Evolutionary conservation across 1,140 invertebrate species (phyloP).

Genomic region (Dendrolimus punctatus): DNA sequence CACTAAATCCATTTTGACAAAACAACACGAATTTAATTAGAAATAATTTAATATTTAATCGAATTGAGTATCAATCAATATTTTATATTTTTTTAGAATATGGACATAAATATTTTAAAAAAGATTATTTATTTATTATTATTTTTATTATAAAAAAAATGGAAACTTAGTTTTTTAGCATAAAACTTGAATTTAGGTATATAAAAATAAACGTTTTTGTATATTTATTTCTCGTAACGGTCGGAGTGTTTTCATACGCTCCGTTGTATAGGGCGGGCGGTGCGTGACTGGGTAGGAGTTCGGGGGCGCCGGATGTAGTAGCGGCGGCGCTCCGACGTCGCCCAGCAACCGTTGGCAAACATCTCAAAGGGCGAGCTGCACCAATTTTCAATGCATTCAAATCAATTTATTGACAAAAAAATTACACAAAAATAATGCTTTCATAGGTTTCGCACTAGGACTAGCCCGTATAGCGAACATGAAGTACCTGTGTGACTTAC

Average conservation of each 20-base stretch:
- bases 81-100: no score
- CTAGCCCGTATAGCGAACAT: no score
- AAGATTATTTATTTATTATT: not conserved
- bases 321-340: conserved; percentile 31
- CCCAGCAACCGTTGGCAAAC: conserved; percentile 54
- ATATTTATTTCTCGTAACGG: no score
- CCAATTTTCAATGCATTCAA: not conserved
- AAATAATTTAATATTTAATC: conserved; percentile 1
- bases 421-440: no score
- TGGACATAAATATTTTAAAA: no score
- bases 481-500: no score
- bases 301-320: conserved; percentile 31
- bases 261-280: conserved; percentile 38
- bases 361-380: conserved; percentile 27
- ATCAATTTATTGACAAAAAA: no score
- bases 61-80: no score
- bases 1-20: conserved; percentile 60
- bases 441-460: no score
- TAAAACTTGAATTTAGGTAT: no score
- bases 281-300: conserved; percentile 31
- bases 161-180: not conserved
- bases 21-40: conserved; percentile 1
- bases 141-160: not conserved
- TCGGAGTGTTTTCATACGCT: not conserved
- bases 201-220: no score